phyloP scores from a whole-genome alignment of 2,797 vertebrate genomes.

The Limosa lapponica region DNA sequence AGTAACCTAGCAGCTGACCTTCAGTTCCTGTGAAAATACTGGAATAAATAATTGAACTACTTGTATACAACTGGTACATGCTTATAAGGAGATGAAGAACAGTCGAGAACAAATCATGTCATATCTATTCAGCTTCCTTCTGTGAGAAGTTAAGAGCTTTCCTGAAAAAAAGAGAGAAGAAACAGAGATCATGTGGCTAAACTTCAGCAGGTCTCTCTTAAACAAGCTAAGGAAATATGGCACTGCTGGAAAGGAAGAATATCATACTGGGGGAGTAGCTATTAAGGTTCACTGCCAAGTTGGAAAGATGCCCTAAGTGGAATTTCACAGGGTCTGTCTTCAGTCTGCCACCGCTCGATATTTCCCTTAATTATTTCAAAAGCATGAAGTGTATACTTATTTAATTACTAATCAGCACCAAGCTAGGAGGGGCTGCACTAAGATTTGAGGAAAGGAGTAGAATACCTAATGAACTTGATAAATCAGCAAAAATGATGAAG shows the following conservation, averaged over 20 bases:
- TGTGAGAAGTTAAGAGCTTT: slow-evolving; percentile 32
- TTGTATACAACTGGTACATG: background rate
- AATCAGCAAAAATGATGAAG: background rate
- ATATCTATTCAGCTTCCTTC: slow-evolving; percentile 8
- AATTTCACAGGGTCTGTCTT: slow-evolving; percentile 56
- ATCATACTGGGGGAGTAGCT: slow-evolving; percentile 47
- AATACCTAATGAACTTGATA: slow-evolving; percentile 35
- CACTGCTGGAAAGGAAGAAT: slow-evolving; percentile 38
- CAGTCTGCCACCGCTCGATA: slow-evolving; percentile 54
- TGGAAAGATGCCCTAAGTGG: slow-evolving; percentile 55
- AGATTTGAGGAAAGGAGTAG: slow-evolving; percentile 28
- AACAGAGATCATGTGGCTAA: slow-evolving; percentile 8
- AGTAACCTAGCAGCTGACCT: slow-evolving; percentile 49
- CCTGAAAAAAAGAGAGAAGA: background rate
- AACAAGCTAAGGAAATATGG: slow-evolving; percentile 39
- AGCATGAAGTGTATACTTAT: slow-evolving; percentile 69
- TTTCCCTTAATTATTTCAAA: slow-evolving; percentile 67
- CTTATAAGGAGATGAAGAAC: slow-evolving; percentile 38
- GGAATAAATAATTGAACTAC: slow-evolving; percentile 61
- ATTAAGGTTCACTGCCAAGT: slow-evolving; percentile 36
- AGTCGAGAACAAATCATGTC: background rate
- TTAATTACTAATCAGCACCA: slow-evolving; percentile 72
- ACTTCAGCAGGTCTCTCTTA: slow-evolving; percentile 41
- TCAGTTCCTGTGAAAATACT: slow-evolving; percentile 37
- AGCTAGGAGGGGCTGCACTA: slow-evolving; percentile 14